Base-by-base conservation (phyloP, 2,888 invertebrate genomes). In the Cyrtodaria siliqua region DNA sequence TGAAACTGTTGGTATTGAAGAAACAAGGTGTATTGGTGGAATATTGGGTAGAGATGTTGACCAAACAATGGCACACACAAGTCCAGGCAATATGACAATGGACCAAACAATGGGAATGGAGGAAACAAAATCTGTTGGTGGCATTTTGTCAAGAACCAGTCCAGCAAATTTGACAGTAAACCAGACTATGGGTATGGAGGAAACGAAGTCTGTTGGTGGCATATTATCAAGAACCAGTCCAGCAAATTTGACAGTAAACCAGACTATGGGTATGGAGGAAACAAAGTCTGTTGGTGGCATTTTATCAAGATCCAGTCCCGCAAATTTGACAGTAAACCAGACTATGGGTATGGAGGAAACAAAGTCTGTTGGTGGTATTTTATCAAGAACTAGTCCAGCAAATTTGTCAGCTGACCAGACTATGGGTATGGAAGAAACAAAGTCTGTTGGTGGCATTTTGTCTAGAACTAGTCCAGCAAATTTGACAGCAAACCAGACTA, bases 11-110 rank as follows among this genome's bases (percentile, higher is more conserved):
- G 18, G 50, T 14, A 62, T 74, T 67, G 68, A 74, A 47, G 69
- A 69, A 53, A 75, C 69, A 1, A 69, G 52, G 33, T 57, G 64
- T 56, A 20, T 75, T 40, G 64, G 69, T 49, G 61, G 66, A 27
- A 64, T 75, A 24, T 55, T 66, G 1, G 16, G 44, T 44, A 12
- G 33, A 33, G 4, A 8, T 33, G 33, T 12, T 33, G 33, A 33
- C 33, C 33, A 33, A 12, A 33, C 4, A 8, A 33, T 33, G 33
- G 12, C 33, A 33, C 6, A 6, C 4, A 23, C 53, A 4, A 53
- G 27, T 26, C 20, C 26, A 12, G 33, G 33, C 4, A 33, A 33
- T 33, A 8, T 8, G 4, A 33, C 33, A 8, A 33, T 33, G 4
- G 12, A 33, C 12, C 33, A 33, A 12, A 8, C 33, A 12, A 33